Conservation (phyloP, 2,113 vertebrate genomes). For the Anoplopoma fimbria region DNA sequence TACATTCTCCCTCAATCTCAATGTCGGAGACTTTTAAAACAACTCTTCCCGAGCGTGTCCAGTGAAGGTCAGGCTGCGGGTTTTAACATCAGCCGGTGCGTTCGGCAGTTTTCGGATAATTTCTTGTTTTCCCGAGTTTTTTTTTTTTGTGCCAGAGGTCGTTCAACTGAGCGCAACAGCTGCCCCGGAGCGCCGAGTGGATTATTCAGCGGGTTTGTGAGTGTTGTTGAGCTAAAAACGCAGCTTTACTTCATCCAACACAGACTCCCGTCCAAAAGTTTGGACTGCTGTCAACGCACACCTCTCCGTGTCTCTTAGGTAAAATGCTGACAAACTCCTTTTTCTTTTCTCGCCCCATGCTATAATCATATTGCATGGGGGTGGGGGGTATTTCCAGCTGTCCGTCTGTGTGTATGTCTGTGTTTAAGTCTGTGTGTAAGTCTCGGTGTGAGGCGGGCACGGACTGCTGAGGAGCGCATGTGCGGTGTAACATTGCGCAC, state of each 20-base stretch:
- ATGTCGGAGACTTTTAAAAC: conserved; percentile 22
- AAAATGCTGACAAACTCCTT: conserved; percentile 51
- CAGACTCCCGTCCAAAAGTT: conserved; percentile 52
- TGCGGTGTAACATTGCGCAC: conserved; percentile 65
- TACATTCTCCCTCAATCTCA: neutral
- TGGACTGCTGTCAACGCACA: conserved; percentile 37
- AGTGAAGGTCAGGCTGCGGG: neutral
- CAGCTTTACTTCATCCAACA: neutral
- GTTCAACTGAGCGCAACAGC: conserved; percentile 44
- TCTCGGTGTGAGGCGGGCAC: conserved; percentile 72
- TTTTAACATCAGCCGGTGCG: neutral
- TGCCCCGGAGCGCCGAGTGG: conserved; percentile 30
- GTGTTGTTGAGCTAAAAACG: conserved; percentile 5
- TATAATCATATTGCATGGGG: conserved; percentile 49
- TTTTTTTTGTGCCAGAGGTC: conserved; percentile 57
- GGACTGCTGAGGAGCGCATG: conserved; percentile 47
- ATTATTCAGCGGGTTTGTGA: conserved; percentile 32
- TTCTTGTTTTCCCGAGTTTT: conserved; percentile 53
- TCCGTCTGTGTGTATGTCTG: conserved; percentile 7
- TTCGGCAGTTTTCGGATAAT: neutral
- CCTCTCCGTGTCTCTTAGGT: conserved; percentile 74
- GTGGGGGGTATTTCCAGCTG: conserved; percentile 61
- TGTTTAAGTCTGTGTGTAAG: conserved; percentile 43
- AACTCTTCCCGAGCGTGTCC: neutral
- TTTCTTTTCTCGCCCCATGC: neutral